Conservation (phyloP, 2,888 invertebrate genomes). For the Meteorus cinctellus region DNA sequence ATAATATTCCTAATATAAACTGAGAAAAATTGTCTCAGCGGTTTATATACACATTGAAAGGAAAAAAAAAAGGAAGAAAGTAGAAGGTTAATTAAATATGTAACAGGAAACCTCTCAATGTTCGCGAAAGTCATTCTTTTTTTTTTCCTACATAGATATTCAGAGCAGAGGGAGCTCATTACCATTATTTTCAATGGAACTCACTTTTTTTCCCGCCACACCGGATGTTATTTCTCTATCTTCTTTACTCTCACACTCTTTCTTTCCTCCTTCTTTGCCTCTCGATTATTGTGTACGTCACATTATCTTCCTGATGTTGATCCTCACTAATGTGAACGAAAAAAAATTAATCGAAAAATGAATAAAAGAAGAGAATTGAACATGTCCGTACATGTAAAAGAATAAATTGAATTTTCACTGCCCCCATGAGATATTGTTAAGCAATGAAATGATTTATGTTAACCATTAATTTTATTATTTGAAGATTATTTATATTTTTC, state of each 20-base stretch:
- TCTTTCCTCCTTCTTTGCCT: not conserved
- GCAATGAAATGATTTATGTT: no score
- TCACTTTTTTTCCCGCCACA: slow-evolving; percentile 30
- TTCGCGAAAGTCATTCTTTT: not conserved
- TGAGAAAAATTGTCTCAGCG: not conserved
- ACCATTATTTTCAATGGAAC: slow-evolving; percentile 18
- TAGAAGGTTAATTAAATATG: not conserved
- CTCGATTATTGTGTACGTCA: slow-evolving; percentile 21
- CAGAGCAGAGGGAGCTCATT: not conserved
- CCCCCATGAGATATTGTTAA: no score
- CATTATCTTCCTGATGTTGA: slow-evolving; percentile 20
- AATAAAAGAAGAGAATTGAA: not conserved
- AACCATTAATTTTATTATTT: no score
- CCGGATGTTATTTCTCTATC: slow-evolving; percentile 6
- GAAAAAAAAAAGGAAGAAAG: not conserved
- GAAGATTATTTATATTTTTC: no score
- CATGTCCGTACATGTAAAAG: no score
- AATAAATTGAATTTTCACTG: no score
- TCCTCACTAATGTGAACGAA: not conserved
- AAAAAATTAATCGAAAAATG: not conserved
- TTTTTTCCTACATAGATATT: not conserved
- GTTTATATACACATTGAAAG: not conserved
- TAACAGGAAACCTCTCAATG: not conserved
- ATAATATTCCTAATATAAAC: not conserved
- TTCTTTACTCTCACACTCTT: not conserved